These are phyloP conservation scores for Eledone cirrhosa DNA, from an alignment of 2,888 invertebrate species.

Conservation along the genomic window DNA sequence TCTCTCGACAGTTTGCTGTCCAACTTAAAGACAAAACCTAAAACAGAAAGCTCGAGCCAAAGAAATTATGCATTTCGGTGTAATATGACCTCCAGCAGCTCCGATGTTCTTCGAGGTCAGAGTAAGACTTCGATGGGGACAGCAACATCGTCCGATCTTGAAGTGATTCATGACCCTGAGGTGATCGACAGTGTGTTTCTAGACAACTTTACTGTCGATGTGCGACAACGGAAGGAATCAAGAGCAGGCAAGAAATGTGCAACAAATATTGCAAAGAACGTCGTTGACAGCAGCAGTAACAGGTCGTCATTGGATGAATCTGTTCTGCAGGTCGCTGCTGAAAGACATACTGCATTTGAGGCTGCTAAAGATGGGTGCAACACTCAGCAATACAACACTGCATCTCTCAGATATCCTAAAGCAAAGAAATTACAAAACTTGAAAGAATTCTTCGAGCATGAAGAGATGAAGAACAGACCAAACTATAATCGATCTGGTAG, in stretches of 20 bases:
- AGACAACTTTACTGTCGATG: conserved; percentile 4
- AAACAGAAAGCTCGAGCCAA: conserved; percentile 30
- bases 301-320: conserved; percentile 57
- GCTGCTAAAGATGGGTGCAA: conserved; percentile 37
- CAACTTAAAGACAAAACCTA: not conserved
- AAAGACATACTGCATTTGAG: conserved; percentile 44
- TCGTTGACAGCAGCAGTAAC: conserved; percentile 41
- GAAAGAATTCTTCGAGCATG: conserved; percentile 55
- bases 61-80: conserved; percentile 40
- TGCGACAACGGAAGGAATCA: not conserved
- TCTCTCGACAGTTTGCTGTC: conserved; percentile 16
- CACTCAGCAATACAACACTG: conserved; percentile 44
- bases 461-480: conserved; percentile 34
- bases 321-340: conserved; percentile 50
- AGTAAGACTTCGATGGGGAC: not conserved
- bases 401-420: conserved; percentile 48
- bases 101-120: conserved; percentile 1
- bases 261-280: conserved; percentile 27
- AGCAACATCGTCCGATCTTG: conserved; percentile 16
- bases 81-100: conserved; percentile 33
- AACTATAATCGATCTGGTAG: conserved; percentile 20
- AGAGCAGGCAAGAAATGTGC: conserved; percentile 12
- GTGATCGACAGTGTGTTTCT: conserved; percentile 18
- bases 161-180: conserved; percentile 1
- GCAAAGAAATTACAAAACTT: conserved; percentile 54